Base-by-base conservation (phyloP, 2,113 vertebrate species). In the Peromyscus polionotus region DNA sequence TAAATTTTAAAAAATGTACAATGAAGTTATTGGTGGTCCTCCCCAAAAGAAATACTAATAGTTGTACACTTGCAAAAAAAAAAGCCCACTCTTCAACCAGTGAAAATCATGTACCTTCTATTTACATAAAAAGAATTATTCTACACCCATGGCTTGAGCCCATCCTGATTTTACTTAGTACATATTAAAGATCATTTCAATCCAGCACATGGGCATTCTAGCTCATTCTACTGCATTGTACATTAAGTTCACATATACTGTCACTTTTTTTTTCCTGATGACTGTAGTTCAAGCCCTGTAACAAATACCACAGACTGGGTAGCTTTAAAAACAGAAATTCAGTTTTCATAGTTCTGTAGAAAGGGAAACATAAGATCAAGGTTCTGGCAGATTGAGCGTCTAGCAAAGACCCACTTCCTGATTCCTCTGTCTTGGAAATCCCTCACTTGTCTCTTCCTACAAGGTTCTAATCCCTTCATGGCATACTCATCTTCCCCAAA, bases 111-210 rank as follows among this genome's bases (percentile, higher is more conserved):
- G 26, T 36, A 28, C 19, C 75, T 81, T 81, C 65, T 73, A 76
- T 76, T 75, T 79, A 79, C 7, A 31, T 17, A 80, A 45, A 81
- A 95, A 7, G 19, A 31, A 65, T 31, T 61, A 68, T 79, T 91
- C 45, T 67, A 39, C 12, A 36, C 1, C 3, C 59, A 20, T 20
- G 65, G 57, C 12, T 51, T 59, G 28, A 28, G 51, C 33, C 48
- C 77, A 91, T 42, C 11, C 90, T 95, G 54, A 57, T 76, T 95
- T 93, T 26, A 36, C 68, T 54, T 73, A 48, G 17, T 93, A 20
- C 31, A n/a, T 61, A 6, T 51, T 81, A 72, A 31, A 84, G 61
- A 63, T 57, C 22, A 11, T 57, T 90, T 85, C 77, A 14, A 2
- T 26, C 24, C 26, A 68, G 70, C 54, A 26, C 5, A 4, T 36